These are phyloP conservation scores for Chaetogeoica ovagalla DNA, from an alignment of 2,888 invertebrate species.

Conservation along the genomic window DNA sequence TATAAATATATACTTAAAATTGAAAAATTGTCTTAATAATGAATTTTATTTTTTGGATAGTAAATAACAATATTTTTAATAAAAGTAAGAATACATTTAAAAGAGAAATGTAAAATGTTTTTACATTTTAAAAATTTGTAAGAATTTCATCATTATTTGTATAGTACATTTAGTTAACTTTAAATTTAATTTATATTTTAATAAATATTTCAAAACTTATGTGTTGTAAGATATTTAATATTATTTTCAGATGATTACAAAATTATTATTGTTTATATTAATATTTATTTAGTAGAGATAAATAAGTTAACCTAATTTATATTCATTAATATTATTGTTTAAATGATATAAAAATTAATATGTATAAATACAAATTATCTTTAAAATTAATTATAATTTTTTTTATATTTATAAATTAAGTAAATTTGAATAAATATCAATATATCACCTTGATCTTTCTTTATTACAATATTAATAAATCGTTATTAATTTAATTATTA, in stretches of 20 bases:
- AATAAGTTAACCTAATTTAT: not conserved
- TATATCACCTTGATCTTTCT: constrained; percentile 9
- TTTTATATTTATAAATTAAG: not conserved
- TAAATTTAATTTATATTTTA: too few relatives aligned
- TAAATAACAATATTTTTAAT: too few relatives aligned
- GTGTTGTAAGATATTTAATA: not conserved
- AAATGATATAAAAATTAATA: not conserved
- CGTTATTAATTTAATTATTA: constrained; percentile 23
- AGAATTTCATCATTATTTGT: too few relatives aligned
- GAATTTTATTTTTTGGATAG: too few relatives aligned
- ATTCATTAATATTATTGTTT: not conserved
- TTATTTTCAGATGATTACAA: not conserved
- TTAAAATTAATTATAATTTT: not conserved
- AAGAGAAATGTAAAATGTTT: too few relatives aligned
- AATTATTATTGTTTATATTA: too few relatives aligned
- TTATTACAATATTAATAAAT: not conserved
- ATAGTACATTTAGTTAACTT: too few relatives aligned
- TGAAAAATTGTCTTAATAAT: too few relatives aligned
- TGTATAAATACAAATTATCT: not conserved
- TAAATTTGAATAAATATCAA: not conserved
- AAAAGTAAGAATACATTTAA: too few relatives aligned
- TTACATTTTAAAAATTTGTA: too few relatives aligned
- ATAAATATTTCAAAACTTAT: not conserved
- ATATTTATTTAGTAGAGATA: too few relatives aligned
- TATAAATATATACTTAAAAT: too few relatives aligned